phyloP scores from a whole-genome alignment of 2,888 invertebrate genomes.

The Thymelicus lineola region DNA sequence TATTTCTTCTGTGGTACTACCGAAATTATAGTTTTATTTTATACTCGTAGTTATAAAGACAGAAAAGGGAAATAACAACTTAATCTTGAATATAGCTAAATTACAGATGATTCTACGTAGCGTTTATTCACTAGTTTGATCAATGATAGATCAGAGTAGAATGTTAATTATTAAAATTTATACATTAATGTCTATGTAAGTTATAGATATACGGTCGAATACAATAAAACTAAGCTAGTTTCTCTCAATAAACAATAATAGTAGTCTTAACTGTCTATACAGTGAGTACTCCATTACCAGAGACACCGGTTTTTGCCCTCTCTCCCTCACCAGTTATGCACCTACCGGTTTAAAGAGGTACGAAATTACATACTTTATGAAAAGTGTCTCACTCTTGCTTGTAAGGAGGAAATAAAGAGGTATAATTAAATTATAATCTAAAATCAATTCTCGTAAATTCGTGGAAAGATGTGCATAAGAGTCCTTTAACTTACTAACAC shows the following conservation, averaged over 20 bases:
- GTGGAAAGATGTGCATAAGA: too few relatives aligned
- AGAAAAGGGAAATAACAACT: too few relatives aligned
- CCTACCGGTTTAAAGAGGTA: slow-evolving; percentile 49
- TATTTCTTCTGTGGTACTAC: too few relatives aligned
- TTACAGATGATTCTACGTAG: too few relatives aligned
- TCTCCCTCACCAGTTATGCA: slow-evolving; percentile 54
- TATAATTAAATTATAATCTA: background rate
- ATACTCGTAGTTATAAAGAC: too few relatives aligned
- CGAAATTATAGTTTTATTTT: too few relatives aligned
- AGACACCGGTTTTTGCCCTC: slow-evolving; percentile 48
- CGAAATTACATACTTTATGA: slow-evolving; percentile 39
- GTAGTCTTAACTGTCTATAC: slow-evolving; percentile 33
- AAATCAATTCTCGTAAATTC: background rate
- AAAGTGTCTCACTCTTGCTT: background rate
- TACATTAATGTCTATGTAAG: too few relatives aligned
- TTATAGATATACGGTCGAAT: background rate
- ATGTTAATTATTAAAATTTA: too few relatives aligned
- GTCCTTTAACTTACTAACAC: too few relatives aligned
- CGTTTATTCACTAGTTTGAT: too few relatives aligned
- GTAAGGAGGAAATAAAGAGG: background rate
- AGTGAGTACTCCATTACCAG: slow-evolving; percentile 42
- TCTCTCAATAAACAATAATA: slow-evolving; percentile 36
- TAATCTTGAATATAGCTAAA: too few relatives aligned
- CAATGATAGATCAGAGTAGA: too few relatives aligned
- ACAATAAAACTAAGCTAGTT: slow-evolving; percentile 35